These are phyloP conservation scores for Heliconius sara DNA, from an alignment of 2,888 invertebrate species.

Conservation along the genomic window DNA sequence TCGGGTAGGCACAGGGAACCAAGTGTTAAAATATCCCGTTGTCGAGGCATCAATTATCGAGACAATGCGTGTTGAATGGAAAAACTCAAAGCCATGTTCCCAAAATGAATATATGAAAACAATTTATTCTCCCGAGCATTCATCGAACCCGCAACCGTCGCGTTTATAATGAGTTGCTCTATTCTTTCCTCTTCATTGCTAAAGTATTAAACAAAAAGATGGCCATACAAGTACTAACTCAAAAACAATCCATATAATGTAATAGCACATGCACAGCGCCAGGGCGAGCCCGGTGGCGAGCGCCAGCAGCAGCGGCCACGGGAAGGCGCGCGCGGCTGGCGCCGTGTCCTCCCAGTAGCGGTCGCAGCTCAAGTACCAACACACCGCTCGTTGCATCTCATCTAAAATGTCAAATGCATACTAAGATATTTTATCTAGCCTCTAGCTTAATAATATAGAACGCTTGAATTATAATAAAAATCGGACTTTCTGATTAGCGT, in stretches of 20 bases:
- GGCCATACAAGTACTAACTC: constrained; percentile 86
- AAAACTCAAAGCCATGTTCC: too few species aligned
- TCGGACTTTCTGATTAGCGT: too few species aligned
- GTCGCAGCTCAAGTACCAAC: constrained; percentile 96
- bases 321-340: constrained; percentile 89
- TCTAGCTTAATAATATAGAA: not conserved
- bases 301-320: constrained; percentile 91
- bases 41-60: too few species aligned
- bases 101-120: too few species aligned
- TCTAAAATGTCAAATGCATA: constrained; percentile 78
- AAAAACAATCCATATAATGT: constrained; percentile 95
- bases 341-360: constrained; percentile 95
- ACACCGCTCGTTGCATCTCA: constrained; percentile 94
- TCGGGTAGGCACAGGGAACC: too few species aligned
- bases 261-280: constrained; percentile 94
- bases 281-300: constrained; percentile 91
- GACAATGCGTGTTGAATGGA: too few species aligned
- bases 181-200: too few species aligned
- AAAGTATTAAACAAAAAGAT: too few species aligned
- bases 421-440: not conserved
- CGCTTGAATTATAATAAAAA: not conserved
- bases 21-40: too few species aligned
- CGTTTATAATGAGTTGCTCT: too few species aligned
- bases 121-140: too few species aligned
- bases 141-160: too few species aligned